Conservation (phyloP, 2,797 vertebrate genomes). For the Limnodromus scolopaceus region DNA sequence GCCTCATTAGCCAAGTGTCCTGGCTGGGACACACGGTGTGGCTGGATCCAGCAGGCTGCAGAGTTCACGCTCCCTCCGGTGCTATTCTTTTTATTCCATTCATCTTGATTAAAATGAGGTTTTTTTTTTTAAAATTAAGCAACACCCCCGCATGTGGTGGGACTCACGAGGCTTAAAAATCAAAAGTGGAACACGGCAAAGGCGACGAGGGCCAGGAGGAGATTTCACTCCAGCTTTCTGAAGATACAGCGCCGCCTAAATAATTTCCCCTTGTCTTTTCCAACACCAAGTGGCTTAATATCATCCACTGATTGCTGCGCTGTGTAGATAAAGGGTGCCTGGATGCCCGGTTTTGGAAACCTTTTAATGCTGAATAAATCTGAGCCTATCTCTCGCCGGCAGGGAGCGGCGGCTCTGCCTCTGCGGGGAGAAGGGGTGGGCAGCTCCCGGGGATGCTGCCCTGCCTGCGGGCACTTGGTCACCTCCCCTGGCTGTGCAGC, state of each 20-base stretch:
- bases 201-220: background rate
- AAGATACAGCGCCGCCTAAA: background rate
- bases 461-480: background rate
- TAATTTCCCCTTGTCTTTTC: constrained; percentile 37
- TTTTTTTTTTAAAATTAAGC: constrained; percentile 38
- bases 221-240: constrained; percentile 19
- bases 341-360: background rate
- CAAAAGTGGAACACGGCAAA: background rate
- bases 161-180: background rate
- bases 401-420: background rate
- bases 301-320: background rate
- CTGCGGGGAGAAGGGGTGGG: background rate
- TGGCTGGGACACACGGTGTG: background rate
- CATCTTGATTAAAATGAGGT: constrained; percentile 29
- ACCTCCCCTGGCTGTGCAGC: background rate
- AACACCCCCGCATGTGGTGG: background rate
- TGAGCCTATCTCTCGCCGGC: background rate
- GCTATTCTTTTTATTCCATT: background rate
- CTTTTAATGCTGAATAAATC: background rate
- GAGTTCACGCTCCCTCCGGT: background rate
- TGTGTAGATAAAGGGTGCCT: constrained; percentile 38
- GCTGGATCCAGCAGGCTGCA: background rate
- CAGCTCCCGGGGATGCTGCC: background rate
- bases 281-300: background rate
- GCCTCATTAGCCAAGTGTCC: background rate